phyloP scores from a whole-genome alignment of 2,797 vertebrate species.

The Alcedo quadribrachys region DNA sequence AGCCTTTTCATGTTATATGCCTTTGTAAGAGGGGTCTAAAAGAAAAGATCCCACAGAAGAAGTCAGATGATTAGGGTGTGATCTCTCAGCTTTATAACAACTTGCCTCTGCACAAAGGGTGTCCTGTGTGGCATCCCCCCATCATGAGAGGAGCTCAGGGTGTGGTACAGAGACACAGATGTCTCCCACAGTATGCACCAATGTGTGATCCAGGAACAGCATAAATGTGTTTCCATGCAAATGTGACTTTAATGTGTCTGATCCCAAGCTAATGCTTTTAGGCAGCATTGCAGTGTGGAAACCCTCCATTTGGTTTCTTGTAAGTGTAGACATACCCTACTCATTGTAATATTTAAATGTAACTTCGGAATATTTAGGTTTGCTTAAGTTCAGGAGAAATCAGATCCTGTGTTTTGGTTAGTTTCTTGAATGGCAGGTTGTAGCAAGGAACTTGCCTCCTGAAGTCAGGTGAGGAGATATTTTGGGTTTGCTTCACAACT shows the following conservation, averaged over 20 bases:
- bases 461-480: not conserved
- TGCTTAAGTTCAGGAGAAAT: not conserved
- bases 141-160: not conserved
- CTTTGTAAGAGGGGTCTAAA: constrained; percentile 32
- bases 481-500: not conserved
- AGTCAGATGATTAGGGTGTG: constrained; percentile 50
- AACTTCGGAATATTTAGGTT: not conserved
- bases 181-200: not conserved
- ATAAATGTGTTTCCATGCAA: not conserved
- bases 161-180: not conserved
- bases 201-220: not conserved
- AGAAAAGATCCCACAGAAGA: constrained; percentile 44
- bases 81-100: not conserved
- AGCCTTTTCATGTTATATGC: constrained; percentile 56
- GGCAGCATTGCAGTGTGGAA: not conserved
- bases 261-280: not conserved
- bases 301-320: not conserved
- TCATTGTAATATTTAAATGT: not conserved
- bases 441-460: not conserved
- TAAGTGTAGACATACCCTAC: not conserved
- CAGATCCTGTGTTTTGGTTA: not conserved
- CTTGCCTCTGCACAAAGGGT: not conserved
- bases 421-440: not conserved
- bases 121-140: not conserved
- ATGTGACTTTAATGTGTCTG: not conserved